Evolutionary conservation across 2,113 vertebrate species (phyloP).

Genomic region (Monarcha castaneiventris): DNA sequence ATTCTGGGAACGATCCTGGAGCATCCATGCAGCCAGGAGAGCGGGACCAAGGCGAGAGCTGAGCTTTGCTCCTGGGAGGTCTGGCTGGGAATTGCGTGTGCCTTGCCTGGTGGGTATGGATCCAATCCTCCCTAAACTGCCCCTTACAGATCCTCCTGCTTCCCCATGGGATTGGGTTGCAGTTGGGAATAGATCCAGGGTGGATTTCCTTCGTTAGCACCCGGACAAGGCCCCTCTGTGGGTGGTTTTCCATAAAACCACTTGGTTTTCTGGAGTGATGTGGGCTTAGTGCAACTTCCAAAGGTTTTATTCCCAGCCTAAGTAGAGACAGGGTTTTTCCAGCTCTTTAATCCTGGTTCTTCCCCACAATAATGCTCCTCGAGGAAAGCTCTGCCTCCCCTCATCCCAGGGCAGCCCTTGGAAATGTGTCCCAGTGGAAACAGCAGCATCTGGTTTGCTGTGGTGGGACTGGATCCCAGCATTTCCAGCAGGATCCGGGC

Average conservation of each 20-base stretch:
- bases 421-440: neutral
- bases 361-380: neutral
- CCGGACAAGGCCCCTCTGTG: neutral
- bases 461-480: conserved; percentile 10
- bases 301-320: neutral
- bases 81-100: neutral
- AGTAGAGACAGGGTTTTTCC: neutral
- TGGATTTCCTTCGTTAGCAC: neutral
- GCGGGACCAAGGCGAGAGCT: neutral
- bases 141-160: neutral
- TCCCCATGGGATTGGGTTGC: neutral
- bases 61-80: conserved; percentile 4
- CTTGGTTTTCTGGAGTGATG: neutral
- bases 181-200: neutral
- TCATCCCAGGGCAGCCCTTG: neutral
- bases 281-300: neutral
- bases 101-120: neutral
- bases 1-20: neutral
- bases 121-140: neutral
- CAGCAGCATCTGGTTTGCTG: neutral
- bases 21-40: neutral
- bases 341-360: neutral
- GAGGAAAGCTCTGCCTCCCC: neutral
- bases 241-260: neutral
- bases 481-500: neutral